phyloP scores from a whole-genome alignment of 2,888 invertebrate species.

The Lepeophtheirus nordmannii region DNA sequence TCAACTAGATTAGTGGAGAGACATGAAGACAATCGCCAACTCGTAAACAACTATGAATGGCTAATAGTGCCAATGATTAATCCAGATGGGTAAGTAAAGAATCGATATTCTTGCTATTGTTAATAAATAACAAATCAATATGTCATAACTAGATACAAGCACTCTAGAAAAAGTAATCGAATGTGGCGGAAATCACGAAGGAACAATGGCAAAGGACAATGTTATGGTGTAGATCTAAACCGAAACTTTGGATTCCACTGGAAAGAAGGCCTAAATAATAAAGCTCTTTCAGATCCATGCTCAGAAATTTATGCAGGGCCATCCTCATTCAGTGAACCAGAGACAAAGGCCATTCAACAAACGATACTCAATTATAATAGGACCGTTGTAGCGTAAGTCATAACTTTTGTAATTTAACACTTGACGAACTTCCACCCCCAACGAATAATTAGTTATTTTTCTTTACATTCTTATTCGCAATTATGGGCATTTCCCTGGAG shows the following conservation, averaged over 20 bases:
- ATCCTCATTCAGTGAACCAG: constrained; percentile 49
- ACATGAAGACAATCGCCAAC: constrained; percentile 29
- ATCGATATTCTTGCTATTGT: not conserved
- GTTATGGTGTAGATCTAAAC: constrained; percentile 34
- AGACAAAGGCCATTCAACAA: constrained; percentile 50
- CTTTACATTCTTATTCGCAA: constrained; percentile 62
- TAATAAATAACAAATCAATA: no score
- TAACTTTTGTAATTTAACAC: not conserved
- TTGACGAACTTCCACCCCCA: no score
- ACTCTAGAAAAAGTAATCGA: constrained; percentile 59
- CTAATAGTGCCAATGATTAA: constrained; percentile 58
- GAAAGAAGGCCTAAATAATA: constrained; percentile 35
- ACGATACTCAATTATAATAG: constrained; percentile 27
- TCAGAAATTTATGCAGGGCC: constrained; percentile 36
- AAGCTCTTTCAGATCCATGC: constrained; percentile 34
- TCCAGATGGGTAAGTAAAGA: constrained; percentile 66
- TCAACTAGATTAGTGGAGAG: not conserved
- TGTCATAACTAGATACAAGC: constrained; percentile 38
- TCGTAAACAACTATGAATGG: constrained; percentile 52
- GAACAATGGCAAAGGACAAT: constrained; percentile 26
- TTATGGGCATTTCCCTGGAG: constrained; percentile 35
- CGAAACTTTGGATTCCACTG: constrained; percentile 32
- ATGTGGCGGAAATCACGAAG: constrained; percentile 48
- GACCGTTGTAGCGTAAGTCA: not conserved
- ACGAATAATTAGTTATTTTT: constrained; percentile 36